Evolutionary conservation across 2,113 vertebrate genomes (phyloP), one percentile per base, ranked within the genome.

Genomic region (Gobio gobio): DNA sequence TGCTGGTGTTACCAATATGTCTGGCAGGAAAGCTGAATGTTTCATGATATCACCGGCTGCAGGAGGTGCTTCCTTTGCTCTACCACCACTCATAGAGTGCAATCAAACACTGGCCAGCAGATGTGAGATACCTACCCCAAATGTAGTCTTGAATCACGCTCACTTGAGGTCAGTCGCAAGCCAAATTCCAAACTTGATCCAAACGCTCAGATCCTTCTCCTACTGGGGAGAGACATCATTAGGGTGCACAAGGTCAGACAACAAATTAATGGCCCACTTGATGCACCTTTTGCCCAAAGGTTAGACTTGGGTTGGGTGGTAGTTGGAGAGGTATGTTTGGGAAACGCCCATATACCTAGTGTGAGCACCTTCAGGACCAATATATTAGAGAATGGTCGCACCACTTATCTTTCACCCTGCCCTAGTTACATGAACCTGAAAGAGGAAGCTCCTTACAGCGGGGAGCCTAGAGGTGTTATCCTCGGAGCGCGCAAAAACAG

Each of bases 281-380:
- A 36, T 88, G 40, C 74, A 16, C 74, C 84, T 7, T 83, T 22
- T 47, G 73, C 80, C 2, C 84, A 88, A 36, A 63, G 20, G 24
- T 63, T 78, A 7, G 87, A 85, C 29, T 36, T 77, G 5, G 87
- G 80, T 1, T 74, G 73, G 80, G 84, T 88, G 3, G 6, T 86
- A 1, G 29, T 86, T 6, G 87, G 84, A 9, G 64, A 78, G 4
- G 49, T 82, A 2, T 85, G 78, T 8, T 22, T 85, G 2, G 61
- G 86, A 3, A 26, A 45, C 9, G 49, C 73, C 10, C 83, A 87
- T 68, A 85, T 24, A 26, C 83, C 70, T 2, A 3, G 29, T 13
- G 75, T 79, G 3, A 40, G 64, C 33, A 49, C 66, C 5, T 77
- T 40, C 24, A 70, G 36, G 26, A 88, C 78, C 14, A 59, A 70